A percentile compares a stretch with the other conserved stretches of the same genome.
phyloP scores from a whole-genome alignment of 2,888 invertebrate genomes.

The Capitulum mitella region DNA sequence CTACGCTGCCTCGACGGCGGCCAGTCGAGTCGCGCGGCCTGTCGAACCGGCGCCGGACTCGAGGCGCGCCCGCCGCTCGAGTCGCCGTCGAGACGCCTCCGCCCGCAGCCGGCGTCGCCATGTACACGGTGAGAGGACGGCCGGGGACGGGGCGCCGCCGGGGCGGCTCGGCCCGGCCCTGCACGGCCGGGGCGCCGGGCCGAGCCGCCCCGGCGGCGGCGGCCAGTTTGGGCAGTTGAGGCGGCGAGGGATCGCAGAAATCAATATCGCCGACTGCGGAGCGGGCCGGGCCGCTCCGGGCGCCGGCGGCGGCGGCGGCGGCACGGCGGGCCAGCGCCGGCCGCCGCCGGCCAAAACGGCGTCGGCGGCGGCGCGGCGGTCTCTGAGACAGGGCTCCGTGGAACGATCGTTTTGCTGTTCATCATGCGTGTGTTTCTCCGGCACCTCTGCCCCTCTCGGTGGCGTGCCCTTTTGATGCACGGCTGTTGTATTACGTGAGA shows the following conservation, averaged over 20 bases:
- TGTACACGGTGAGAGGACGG: background rate
- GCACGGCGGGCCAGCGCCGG: too few relatives aligned
- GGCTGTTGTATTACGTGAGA: too few relatives aligned
- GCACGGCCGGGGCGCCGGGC: background rate
- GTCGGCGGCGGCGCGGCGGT: too few relatives aligned
- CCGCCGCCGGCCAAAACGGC: too few relatives aligned
- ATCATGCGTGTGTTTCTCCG: too few relatives aligned
- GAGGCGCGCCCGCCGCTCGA: background rate
- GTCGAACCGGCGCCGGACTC: background rate
- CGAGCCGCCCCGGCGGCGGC: background rate
- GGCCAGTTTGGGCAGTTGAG: background rate
- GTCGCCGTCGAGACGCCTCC: background rate
- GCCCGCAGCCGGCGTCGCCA: background rate
- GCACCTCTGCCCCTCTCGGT: too few relatives aligned
- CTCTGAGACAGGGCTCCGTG: too few relatives aligned
- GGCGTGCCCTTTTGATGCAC: too few relatives aligned
- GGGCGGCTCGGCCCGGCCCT: background rate
- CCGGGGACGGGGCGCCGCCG: background rate
- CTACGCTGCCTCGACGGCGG: background rate
- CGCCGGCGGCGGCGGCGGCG: too few relatives aligned
- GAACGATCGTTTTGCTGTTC: too few relatives aligned
- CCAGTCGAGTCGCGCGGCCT: constrained; percentile 13
- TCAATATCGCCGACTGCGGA: background rate
- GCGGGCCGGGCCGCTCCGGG: background rate
- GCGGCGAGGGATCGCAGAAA: background rate